Conservation (phyloP, 2,113 vertebrate species). For the Lepidiolamprologus cunningtoni region DNA sequence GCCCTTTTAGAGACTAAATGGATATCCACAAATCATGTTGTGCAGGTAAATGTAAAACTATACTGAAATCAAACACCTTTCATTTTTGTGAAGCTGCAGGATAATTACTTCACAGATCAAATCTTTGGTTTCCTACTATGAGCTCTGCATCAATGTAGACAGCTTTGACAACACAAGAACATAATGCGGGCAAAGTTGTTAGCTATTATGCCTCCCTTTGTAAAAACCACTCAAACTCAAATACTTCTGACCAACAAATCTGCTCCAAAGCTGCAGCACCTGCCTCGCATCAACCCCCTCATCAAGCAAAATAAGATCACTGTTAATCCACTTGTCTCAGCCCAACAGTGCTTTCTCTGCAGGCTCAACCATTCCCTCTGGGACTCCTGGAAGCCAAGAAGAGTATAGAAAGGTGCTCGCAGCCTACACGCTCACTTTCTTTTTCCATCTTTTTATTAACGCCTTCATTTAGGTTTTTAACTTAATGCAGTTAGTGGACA, state of each 20-base stretch:
- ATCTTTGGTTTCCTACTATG: conserved; percentile 15
- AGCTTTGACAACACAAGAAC: conserved; percentile 28
- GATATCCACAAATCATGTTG: background rate
- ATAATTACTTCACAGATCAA: conserved; percentile 1
- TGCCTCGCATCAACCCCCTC: conserved; percentile 41
- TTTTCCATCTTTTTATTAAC: background rate
- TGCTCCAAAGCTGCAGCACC: conserved; percentile 8
- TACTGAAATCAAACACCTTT: background rate
- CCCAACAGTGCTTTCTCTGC: conserved; percentile 15
- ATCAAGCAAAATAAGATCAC: conserved; percentile 36
- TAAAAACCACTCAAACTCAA: background rate
- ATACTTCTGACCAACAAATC: conserved; percentile 9
- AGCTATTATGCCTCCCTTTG: conserved; percentile 32
- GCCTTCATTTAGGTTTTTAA: background rate
- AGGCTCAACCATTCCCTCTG: conserved; percentile 19
- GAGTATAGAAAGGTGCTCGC: conserved; percentile 24
- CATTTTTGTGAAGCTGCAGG: background rate
- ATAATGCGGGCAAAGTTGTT: conserved; percentile 21
- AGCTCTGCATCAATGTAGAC: conserved; percentile 23
- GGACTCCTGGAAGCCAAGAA: conserved; percentile 3
- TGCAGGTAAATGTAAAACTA: background rate
- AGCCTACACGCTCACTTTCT: background rate
- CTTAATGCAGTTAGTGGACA: background rate
- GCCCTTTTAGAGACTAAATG: background rate
- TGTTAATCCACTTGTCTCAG: conserved; percentile 45